Percentiles rank a stretch among this genome's conserved stretches.
These are phyloP conservation scores for Alectura lathami DNA, from an alignment of 2,113 vertebrate species.

Conservation along the genomic window DNA sequence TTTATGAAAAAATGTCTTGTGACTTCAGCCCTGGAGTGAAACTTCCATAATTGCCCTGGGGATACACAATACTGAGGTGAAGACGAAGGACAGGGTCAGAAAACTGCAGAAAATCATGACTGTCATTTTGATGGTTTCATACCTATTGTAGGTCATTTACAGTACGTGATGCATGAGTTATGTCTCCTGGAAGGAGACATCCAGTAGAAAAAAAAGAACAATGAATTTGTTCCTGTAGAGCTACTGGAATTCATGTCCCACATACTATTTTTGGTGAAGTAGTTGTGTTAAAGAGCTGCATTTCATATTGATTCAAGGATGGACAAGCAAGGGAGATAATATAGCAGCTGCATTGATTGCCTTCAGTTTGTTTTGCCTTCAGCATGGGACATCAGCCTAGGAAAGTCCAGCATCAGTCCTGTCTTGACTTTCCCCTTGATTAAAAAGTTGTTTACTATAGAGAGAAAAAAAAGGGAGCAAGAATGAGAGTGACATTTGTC, in stretches of 20 bases:
- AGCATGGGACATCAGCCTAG: not conserved
- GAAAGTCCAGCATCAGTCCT: not conserved
- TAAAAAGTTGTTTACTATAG: not conserved
- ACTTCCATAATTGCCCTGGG: not conserved
- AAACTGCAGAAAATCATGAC: not conserved
- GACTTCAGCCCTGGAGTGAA: not conserved
- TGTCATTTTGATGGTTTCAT: not conserved
- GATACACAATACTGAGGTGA: not conserved
- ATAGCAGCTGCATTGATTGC: not conserved
- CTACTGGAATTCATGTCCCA: not conserved
- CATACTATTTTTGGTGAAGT: not conserved
- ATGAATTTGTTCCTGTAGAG: not conserved
- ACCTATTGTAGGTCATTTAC: not conserved
- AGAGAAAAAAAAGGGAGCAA: not conserved
- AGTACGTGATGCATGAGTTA: not conserved
- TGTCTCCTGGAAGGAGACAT: not conserved
- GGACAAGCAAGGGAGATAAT: not conserved
- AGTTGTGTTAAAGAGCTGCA: not conserved
- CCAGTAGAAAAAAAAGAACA: not conserved
- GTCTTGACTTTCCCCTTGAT: not conserved
- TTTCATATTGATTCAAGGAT: not conserved
- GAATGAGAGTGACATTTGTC: not conserved
- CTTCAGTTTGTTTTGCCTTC: not conserved
- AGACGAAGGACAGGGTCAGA: not conserved
- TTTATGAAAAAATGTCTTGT: not conserved